Percentiles rank a stretch among this genome's conserved stretches.
Evolutionary conservation across 2,113 vertebrate genomes (phyloP).

Genomic region (Jaculus jaculus): DNA sequence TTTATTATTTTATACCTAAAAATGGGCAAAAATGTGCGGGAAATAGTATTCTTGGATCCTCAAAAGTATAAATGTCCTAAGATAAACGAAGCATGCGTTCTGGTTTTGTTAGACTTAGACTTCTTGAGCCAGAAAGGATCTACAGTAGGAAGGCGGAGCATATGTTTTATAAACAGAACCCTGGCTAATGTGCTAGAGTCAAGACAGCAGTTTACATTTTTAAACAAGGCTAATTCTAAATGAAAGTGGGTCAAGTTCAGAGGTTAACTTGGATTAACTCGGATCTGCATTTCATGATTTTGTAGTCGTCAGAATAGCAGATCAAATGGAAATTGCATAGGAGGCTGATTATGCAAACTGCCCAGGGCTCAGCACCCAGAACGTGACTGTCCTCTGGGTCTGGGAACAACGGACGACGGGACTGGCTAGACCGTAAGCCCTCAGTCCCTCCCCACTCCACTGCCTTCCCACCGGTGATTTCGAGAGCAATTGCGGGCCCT

Average conservation of each 20-base stretch:
- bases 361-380: constrained; percentile 27
- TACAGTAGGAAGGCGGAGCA: background rate
- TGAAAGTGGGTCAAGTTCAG: constrained; percentile 57
- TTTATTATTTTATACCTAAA: background rate
- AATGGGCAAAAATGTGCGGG: background rate
- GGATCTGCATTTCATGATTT: constrained; percentile 42
- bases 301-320: constrained; percentile 58
- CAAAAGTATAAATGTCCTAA: background rate
- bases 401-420: background rate
- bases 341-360: background rate
- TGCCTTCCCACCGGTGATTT: background rate
- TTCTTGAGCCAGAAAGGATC: constrained; percentile 34
- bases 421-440: background rate
- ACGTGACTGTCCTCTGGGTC: background rate
- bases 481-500: background rate
- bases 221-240: constrained; percentile 55
- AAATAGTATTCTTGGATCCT: constrained; percentile 37
- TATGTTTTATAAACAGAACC: constrained; percentile 50
- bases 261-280: constrained; percentile 66
- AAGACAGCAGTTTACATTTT: constrained; percentile 56
- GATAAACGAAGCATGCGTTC: background rate
- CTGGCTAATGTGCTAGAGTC: background rate
- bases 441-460: background rate
- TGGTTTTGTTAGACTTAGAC: background rate
- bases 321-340: constrained; percentile 52